Evolutionary conservation across 2,888 invertebrate species (phyloP).

Genomic region (Heliconius sara): DNA sequence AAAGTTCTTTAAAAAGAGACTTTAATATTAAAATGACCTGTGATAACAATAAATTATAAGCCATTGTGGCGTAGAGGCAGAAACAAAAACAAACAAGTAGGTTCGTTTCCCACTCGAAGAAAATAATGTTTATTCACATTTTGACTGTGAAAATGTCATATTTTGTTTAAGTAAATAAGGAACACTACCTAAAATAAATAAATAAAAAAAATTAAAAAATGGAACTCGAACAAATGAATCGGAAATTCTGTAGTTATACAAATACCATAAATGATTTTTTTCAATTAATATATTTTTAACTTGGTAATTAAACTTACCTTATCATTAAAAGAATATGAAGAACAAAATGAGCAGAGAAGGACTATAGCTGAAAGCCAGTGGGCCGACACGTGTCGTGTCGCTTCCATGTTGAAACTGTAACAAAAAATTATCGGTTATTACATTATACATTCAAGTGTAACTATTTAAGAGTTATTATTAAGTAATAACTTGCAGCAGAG

Average conservation of each 20-base stretch:
- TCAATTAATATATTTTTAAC: not conserved
- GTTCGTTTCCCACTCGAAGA: too few relatives aligned
- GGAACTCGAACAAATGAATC: too few relatives aligned
- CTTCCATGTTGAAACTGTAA: slow-evolving; percentile 75
- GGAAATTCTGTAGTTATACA: too few relatives aligned
- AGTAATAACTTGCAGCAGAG: not conserved
- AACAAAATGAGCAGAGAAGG: slow-evolving; percentile 73
- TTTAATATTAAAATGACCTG: too few relatives aligned
- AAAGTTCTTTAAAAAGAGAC: not conserved
- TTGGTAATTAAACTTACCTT: slow-evolving; percentile 60
- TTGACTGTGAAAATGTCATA: too few relatives aligned
- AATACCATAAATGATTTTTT: not conserved
- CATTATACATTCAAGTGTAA: not conserved
- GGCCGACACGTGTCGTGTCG: slow-evolving; percentile 66
- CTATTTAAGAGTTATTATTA: not conserved
- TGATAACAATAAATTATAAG: too few relatives aligned
- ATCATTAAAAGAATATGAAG: slow-evolving; percentile 71
- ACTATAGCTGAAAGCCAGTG: slow-evolving; percentile 75
- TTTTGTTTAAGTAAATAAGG: too few relatives aligned
- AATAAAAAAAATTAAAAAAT: too few relatives aligned
- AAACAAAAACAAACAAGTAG: too few relatives aligned
- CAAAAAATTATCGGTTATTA: slow-evolving; percentile 16
- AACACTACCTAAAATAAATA: too few relatives aligned
- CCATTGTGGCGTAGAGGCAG: too few relatives aligned
- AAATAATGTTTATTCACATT: too few relatives aligned